Conservation (phyloP, 1,140 invertebrate genomes). For the Drosophila eugracilis region DNA sequence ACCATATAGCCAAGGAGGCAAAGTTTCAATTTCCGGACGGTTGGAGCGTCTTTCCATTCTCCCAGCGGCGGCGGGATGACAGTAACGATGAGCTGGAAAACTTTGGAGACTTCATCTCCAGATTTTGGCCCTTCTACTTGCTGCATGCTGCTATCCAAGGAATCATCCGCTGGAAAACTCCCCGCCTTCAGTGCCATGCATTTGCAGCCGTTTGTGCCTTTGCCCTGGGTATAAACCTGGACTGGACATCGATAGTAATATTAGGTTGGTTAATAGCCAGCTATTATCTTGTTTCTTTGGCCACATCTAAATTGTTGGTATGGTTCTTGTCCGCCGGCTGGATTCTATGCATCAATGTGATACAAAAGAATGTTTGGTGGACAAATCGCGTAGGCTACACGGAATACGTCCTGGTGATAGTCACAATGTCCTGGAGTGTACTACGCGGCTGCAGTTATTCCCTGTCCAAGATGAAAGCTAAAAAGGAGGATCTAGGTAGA, state of each 20-base stretch:
- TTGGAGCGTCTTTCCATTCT: constrained; percentile 46
- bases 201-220: constrained; percentile 45
- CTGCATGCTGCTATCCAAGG: constrained; percentile 55
- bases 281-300: constrained; percentile 51
- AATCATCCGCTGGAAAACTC: constrained; percentile 23
- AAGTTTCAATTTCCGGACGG: constrained; percentile 61
- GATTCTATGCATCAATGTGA: constrained; percentile 66
- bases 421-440: constrained; percentile 72
- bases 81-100: constrained; percentile 78
- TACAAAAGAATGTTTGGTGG: constrained; percentile 68
- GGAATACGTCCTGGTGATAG: constrained; percentile 66
- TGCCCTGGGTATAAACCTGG: constrained; percentile 42
- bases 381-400: constrained; percentile 55
- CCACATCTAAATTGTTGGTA: constrained; percentile 39
- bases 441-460: constrained; percentile 70
- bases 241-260: constrained; percentile 52
- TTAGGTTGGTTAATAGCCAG: constrained; percentile 43
- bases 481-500: not conserved
- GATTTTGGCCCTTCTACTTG: constrained; percentile 70
- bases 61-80: constrained; percentile 53
- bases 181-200: constrained; percentile 17
- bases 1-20: constrained; percentile 40
- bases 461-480: constrained; percentile 13
- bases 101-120: constrained; percentile 65
- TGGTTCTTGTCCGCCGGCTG: constrained; percentile 64